Conservation (phyloP, 2,888 invertebrate genomes). For the Leptinotarsa juncta region DNA sequence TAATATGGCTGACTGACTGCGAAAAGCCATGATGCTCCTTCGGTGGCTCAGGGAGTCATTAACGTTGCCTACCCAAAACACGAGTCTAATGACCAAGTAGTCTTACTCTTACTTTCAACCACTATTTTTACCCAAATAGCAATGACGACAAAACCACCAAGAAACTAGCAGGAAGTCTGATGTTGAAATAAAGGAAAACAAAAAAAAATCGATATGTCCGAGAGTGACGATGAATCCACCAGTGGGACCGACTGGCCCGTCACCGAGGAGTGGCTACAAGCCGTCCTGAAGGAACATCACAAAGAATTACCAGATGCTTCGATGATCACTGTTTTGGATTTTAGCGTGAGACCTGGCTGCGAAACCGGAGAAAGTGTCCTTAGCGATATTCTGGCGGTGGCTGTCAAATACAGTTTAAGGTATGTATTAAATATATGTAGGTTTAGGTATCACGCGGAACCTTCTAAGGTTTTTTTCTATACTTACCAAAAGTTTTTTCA, state of each 20-base stretch:
- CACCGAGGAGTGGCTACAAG: conserved; percentile 71
- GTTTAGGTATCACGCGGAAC: too few relatives aligned
- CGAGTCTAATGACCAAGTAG: too few relatives aligned
- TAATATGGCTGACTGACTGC: too few relatives aligned
- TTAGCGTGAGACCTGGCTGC: conserved; percentile 71
- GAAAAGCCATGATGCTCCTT: too few relatives aligned
- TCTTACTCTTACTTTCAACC: too few relatives aligned
- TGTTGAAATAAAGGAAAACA: neutral
- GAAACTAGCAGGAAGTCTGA: neutral
- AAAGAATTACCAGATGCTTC: conserved; percentile 56
- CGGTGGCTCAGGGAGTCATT: too few relatives aligned
- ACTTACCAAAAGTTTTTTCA: too few relatives aligned
- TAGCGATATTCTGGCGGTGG: conserved; percentile 83
- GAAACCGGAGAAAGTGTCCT: conserved; percentile 79
- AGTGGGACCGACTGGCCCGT: conserved; percentile 68
- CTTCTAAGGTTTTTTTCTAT: too few relatives aligned
- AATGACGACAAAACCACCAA: neutral
- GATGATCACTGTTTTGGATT: conserved; percentile 66
- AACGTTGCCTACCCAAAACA: too few relatives aligned
- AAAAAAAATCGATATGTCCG: conserved; percentile 63
- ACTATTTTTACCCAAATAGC: neutral
- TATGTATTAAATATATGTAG: conserved; percentile 24
- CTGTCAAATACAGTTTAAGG: conserved; percentile 71
- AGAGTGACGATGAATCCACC: conserved; percentile 69
- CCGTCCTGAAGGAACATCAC: conserved; percentile 68